A percentile compares a stretch with the other conserved stretches of the same genome.
These are phyloP conservation scores for Dromaius novaehollandiae DNA, from an alignment of 2,113 vertebrate genomes.

Conservation along the genomic window DNA sequence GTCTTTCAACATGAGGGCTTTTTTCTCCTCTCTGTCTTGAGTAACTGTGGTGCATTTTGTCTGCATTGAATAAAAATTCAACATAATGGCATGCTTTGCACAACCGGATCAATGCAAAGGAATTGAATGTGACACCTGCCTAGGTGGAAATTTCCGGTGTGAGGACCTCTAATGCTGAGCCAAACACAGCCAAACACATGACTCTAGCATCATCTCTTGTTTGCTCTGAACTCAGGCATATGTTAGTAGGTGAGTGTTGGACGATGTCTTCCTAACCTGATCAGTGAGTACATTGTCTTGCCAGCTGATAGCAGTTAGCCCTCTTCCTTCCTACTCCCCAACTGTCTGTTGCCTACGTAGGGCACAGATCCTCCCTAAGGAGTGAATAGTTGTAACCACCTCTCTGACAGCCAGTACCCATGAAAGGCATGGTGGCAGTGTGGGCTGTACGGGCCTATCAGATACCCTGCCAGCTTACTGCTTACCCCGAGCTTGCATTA, in stretches of 20 bases:
- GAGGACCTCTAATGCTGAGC: not conserved
- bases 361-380: not conserved
- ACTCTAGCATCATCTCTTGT: not conserved
- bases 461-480: not conserved
- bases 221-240: not conserved
- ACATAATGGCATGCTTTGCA: not conserved
- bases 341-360: not conserved
- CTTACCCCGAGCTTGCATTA: not conserved
- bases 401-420: fast-evolving
- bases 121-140: not conserved
- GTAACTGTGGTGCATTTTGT: not conserved
- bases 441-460: not conserved
- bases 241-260: not conserved
- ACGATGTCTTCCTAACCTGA: not conserved
- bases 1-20: not conserved
- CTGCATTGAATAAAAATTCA: not conserved
- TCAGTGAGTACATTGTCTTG: not conserved
- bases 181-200: not conserved
- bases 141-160: not conserved
- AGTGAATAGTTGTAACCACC: not conserved
- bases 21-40: not conserved
- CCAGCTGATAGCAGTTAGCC: not conserved
- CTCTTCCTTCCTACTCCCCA: not conserved
- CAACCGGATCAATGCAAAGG: not conserved
- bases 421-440: not conserved